Evolutionary conservation across 2,113 vertebrate genomes (phyloP), one percentile per base, ranked within the genome.

Genomic region (Sceloporus undulatus): DNA sequence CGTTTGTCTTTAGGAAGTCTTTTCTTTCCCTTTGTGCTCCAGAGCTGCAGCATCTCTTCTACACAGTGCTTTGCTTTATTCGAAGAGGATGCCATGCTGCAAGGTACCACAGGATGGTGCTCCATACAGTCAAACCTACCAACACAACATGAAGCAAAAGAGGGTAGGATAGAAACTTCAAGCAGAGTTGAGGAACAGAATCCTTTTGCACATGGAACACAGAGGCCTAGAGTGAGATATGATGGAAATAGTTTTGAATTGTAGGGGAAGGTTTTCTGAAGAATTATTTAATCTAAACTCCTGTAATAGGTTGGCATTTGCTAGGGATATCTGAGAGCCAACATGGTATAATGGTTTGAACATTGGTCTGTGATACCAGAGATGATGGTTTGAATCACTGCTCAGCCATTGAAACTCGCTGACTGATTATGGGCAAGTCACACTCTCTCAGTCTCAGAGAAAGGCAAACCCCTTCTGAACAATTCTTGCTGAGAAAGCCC

Each of bases 121-220:
- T 40, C 76, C 29, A 8, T 42, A 83, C 90, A 91, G 81, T 56
- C 71, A 83, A 80, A 89, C 87, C 2, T 29, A 70, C 48, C 1
- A n/a, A 21, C 52, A 81, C 14, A 89, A 38, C 29, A 52, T 81
- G 76, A 89, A 75, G 48, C 27, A 87, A 80, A 86, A 29, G 62
- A 56, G 62, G 82, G 40, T 11, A 65, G 71, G 3, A 40, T 62
- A 48, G 42, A 84, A 88, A 91, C 29, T 86, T 88, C 81, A 34
- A 65, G 73, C 54, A 23, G 5, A 52, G 38, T 56, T 23, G 38
- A 62, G 38, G 40, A 68, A 80, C n/a, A 27, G 48, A 34, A 59
- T n/a, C 23, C 14, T 76, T 25, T n/a, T 40, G n/a, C 68, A 5
- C 48, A 84, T 77, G 42, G 40, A 77, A 68, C 66, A 85, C 82